Base-by-base conservation (phyloP, 2,113 vertebrate species). In the Budorcas taxicolor region DNA sequence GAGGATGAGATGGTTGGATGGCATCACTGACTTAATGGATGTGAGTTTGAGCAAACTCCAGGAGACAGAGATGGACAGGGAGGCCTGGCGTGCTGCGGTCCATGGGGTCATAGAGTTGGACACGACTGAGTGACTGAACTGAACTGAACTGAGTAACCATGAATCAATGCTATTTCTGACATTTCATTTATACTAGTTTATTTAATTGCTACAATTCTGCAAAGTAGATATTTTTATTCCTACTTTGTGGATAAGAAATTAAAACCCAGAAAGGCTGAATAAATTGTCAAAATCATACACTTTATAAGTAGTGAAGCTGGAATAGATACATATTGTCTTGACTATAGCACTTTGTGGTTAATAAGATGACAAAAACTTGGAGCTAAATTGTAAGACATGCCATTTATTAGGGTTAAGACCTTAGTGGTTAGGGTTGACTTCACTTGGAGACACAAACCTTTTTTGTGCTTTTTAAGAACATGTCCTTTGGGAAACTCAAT, bases 401-500 rank as follows among this genome's bases (percentile, higher is more conserved):
- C 7, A 31, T 88, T 23, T 91, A 62, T 50, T 33, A n/a, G 45
- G 36, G 62, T 33, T 87, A 90, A 93, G 36, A 90, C 83, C 16
- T 92, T 67, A 53, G 40, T 87, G 60, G 40, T 89, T 36, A 82
- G 21, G 10, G 6, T 19, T 91, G 17, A 84, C 81, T 40, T 90
- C 17, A 33, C 23, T 53, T 52, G 27, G 53, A 91, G 67, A 84
- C 7, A 64, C 76, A 43, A 55, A 80, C 17, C 25, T 31, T 88
- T 87, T 52, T 84, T 74, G 6, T 87, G 23, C 33, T 93, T 82
- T 97, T 91, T 36, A 92, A 76, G 43, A 94, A 87, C 53, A 90
- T 43, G 50, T 11, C 31, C 45, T 47, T 52, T 71, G 60, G 43
- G 25, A 87, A 88, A n/a, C 25, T 80, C 55, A 62, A 6, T 27